Evolutionary conservation across 2,797 vertebrate species (phyloP).

Genomic region (Staurois parvus): DNA sequence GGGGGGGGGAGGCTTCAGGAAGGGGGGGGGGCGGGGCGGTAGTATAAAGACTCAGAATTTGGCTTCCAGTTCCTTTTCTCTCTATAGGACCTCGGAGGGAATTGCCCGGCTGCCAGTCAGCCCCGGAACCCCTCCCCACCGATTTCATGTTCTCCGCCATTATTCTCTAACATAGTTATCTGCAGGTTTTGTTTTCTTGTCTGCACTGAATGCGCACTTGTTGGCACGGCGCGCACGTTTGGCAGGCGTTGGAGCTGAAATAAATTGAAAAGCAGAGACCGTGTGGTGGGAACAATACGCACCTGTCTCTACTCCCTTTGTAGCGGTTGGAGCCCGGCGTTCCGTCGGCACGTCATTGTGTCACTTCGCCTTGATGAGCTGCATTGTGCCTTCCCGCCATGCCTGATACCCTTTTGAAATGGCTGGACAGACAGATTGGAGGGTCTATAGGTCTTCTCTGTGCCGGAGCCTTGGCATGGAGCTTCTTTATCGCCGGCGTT

Average conservation of each 20-base stretch:
- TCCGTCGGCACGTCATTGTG: constrained; percentile 1
- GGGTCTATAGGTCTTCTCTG: constrained; percentile 32
- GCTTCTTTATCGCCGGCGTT: constrained; percentile 36
- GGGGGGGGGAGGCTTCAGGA: too few relatives aligned
- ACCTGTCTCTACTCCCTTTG: constrained; percentile 16
- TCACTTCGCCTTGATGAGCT: background rate
- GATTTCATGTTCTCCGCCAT: background rate
- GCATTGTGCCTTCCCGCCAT: background rate
- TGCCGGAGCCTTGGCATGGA: constrained; percentile 3
- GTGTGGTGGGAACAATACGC: constrained; percentile 11
- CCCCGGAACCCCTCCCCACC: background rate
- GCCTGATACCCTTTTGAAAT: constrained; percentile 20
- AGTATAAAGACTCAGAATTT: too few relatives aligned
- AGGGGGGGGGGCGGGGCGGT: too few relatives aligned
- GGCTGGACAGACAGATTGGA: constrained; percentile 16
- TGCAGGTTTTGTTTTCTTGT: background rate
- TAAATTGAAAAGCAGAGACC: constrained; percentile 33
- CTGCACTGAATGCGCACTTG: background rate
- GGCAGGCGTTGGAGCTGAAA: background rate
- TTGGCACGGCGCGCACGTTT: background rate
- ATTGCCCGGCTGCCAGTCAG: background rate
- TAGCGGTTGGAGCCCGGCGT: background rate
- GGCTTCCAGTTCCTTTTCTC: too few relatives aligned
- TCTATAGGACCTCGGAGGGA: background rate
- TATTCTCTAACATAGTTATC: background rate